Evolutionary conservation across 2,888 invertebrate species (phyloP), one percentile per base, ranked within the genome.

Genomic region (Limulus polyphemus): DNA sequence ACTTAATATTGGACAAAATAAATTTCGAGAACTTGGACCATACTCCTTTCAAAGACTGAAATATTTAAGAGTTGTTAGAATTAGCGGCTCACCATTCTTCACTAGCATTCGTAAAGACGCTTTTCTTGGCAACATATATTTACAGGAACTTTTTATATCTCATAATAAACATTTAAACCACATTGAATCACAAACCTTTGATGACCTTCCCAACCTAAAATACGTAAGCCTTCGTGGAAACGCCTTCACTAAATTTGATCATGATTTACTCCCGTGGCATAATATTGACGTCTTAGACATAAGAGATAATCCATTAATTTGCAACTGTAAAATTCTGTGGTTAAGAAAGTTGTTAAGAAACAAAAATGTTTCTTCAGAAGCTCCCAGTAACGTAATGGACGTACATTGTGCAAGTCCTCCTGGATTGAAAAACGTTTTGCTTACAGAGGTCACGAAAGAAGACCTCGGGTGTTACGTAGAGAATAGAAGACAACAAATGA

Each of bases 301-400:
- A 59, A 86, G 87, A 48, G 88, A 88, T 48, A 91, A 91, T 78
- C 90, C 90, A 0, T 81, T 91, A 67, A 81, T 84, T 63, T 91
- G 91, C 77, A 91, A 91, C 77, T 91, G 91, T 74, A 90, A 90
- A 56, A 77, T 91, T 63, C 80, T 87, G 65, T 91, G 91, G 91
- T 78, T 91, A 14, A 46, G 59, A 49, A 56, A 60, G 10, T 57
- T 59, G 47, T 49, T 62, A 17, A 50, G 52, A 56, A 17, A 49
- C 7, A 32, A 32, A 32, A 32, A 32, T 47, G 1, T 32, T 32
- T 32, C 32, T 7, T 32, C 32, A 32, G 32, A 32, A 7, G 61
- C 54, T 14, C 49, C 48, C 13, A 55, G 51, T 48, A 51, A 58
- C 47, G 63, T 65, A 11, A 32, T 32, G 32, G 32, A 32, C 32